Conservation (phyloP, 2,797 vertebrate species). For the Bradypodion ventrale region DNA sequence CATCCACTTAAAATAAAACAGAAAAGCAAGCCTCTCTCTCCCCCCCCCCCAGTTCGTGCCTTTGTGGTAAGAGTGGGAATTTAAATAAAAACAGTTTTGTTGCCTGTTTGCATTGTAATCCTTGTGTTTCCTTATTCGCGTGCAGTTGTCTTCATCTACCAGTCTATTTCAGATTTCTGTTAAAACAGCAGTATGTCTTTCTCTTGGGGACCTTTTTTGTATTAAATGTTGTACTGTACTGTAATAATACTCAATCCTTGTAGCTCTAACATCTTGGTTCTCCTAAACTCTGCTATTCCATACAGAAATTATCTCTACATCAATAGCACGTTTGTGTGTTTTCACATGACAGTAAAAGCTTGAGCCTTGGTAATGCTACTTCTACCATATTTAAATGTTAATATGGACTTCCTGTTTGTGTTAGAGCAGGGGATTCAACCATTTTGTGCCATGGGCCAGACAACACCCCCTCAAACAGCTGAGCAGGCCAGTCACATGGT, state of each 20-base stretch:
- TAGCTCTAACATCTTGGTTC: not conserved
- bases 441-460: no score
- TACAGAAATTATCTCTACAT: not conserved
- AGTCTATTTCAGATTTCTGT: slow-evolving; percentile 1
- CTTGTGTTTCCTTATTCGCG: slow-evolving; percentile 25
- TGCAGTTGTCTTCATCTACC: slow-evolving; percentile 1
- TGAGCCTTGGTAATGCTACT: not conserved
- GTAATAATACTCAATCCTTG: not conserved
- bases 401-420: not conserved
- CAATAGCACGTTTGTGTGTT: not conserved
- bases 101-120: slow-evolving; percentile 5
- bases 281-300: not conserved
- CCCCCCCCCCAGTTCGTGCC: slow-evolving; percentile 16
- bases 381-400: not conserved
- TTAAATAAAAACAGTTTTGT: slow-evolving; percentile 42
- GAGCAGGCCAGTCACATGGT: no score
- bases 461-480: no score
- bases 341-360: not conserved
- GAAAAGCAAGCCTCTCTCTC: slow-evolving; percentile 26
- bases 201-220: not conserved
- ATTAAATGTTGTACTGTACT: not conserved
- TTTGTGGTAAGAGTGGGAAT: slow-evolving; percentile 29
- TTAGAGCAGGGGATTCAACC: no score
- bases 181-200: not conserved
- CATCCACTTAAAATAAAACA: slow-evolving; percentile 69